Base-by-base conservation (phyloP, 2,113 vertebrate genomes). In the Syrrhaptes paradoxus region DNA sequence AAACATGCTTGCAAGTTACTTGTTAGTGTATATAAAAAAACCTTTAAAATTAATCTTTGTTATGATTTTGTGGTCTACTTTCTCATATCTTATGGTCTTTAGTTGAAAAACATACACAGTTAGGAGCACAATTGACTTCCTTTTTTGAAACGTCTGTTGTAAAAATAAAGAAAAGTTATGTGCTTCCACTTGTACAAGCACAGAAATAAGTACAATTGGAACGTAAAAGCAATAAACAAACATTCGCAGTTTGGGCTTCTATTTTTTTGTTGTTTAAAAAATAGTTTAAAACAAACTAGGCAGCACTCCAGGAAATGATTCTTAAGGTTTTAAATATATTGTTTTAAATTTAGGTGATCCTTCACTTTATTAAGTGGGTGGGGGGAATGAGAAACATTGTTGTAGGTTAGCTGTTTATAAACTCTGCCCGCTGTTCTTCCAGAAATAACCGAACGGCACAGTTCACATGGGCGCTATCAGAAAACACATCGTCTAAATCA, bases 311-410 rank as follows among this genome's bases (percentile, higher is more conserved):
- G 94, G 89, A 95, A 97, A 82, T 75, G 57, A 51, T 95, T 92
- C 86, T 73, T 54, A 38, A 63, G 81, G 73, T 68, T 96, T 95
- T 78, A 90, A 92, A 93, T 67, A 79, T 66, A 68, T 87, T 93
- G 89, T 89, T 96, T 96, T 95, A 95, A 95, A 89, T 97, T 93
- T 95, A 95, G 96, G 86, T 65, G 89, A 94, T 91, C 95, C 70
- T 85, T 81, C 91, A 89, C 86, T 89, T 93, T 95, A 90, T 91
- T 67, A 81, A 72, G 73, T 1, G 46, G 94, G 90, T 54, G 54
- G 78, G 58, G 71, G 86, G 68, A 70, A 24, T 52, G n/a, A 68
- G 83, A 24, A 95, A 93, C 94, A 91, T 95, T 95, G 95, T 96
- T 93, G 76, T 90, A 34, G 32, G 70, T 91, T 77, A 86, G 90